These are phyloP conservation scores for Drosophila monieri DNA, from an alignment of 2,888 invertebrate genomes.

Conservation along the genomic window DNA sequence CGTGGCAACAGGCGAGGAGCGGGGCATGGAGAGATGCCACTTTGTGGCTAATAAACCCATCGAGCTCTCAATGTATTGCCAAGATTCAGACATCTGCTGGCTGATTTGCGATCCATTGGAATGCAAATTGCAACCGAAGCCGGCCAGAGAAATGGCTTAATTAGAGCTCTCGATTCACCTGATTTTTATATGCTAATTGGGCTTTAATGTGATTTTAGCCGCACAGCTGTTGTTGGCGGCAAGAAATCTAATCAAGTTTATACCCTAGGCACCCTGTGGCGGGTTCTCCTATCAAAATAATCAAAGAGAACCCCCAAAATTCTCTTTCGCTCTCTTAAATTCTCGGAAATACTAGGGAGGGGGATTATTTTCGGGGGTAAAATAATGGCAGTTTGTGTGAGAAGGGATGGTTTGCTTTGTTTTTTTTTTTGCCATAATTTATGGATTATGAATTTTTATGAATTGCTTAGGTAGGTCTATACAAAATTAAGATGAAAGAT, in stretches of 20 bases:
- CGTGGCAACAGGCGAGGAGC: neutral
- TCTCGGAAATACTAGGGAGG: neutral
- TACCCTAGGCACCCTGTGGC: conserved; percentile 28
- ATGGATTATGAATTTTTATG: neutral
- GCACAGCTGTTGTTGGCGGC: neutral
- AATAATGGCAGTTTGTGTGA: conserved; percentile 6
- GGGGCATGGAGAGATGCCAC: conserved; percentile 10
- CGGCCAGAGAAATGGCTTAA: conserved; percentile 39
- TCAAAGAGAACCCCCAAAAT: conserved; percentile 4
- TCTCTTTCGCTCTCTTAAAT: conserved; percentile 36
- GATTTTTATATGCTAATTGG: conserved; percentile 29
- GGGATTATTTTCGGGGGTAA: conserved; percentile 13
- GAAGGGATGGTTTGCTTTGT: conserved; percentile 1
- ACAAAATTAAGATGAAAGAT: neutral
- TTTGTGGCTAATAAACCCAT: conserved; percentile 72
- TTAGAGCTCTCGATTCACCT: conserved; percentile 27
- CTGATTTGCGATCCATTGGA: conserved; percentile 34
- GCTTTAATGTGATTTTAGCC: conserved; percentile 9
- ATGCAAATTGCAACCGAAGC: conserved; percentile 41
- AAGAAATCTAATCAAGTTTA: neutral
- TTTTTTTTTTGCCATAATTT: conserved; percentile 1
- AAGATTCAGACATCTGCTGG: conserved; percentile 32
- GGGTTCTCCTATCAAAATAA: neutral
- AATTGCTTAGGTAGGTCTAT: neutral
- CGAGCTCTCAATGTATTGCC: conserved; percentile 53